Evolutionary conservation across 1,140 invertebrate genomes (phyloP).

Genomic region (Eufriesea mexicana): DNA sequence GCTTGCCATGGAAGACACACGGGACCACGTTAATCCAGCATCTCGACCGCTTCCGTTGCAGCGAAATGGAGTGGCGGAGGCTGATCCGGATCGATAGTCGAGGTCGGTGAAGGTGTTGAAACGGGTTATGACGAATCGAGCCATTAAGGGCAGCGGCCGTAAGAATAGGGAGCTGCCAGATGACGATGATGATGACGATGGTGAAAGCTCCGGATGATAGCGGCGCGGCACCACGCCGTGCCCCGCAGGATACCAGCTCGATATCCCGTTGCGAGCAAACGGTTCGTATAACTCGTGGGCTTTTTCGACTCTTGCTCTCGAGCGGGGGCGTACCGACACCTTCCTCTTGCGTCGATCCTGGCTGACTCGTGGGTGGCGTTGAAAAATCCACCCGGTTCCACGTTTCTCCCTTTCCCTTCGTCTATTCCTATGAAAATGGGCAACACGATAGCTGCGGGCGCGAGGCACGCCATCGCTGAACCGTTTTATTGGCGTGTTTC

Average conservation of each 20-base stretch:
- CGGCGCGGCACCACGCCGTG: conserved; percentile 70
- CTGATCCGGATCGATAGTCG: conserved; percentile 33
- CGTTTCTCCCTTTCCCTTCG: background rate
- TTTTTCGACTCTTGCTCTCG: conserved; percentile 45
- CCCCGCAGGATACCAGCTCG: conserved; percentile 71
- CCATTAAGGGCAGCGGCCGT: conserved; percentile 58
- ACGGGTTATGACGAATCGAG: conserved; percentile 66
- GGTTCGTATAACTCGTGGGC: conserved; percentile 68
- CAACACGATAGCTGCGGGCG: background rate
- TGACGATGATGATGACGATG: conserved; percentile 74
- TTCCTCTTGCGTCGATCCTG: conserved; percentile 15
- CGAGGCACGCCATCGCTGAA: background rate
- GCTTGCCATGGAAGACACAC: background rate
- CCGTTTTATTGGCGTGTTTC: background rate
- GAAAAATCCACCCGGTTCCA: background rate
- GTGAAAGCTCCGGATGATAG: conserved; percentile 67
- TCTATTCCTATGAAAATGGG: background rate
- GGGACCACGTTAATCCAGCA: background rate
- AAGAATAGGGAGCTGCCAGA: conserved; percentile 68
- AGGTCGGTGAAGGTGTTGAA: conserved; percentile 60
- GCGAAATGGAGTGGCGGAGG: background rate
- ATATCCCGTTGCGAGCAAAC: conserved; percentile 70
- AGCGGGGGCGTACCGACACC: conserved; percentile 28
- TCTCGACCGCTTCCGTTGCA: background rate
- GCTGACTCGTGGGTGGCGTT: conserved; percentile 20